Percentiles rank a stretch among this genome's conserved stretches.
These are phyloP conservation scores for Linnaemya vulpina DNA, from an alignment of 2,888 invertebrate genomes.

Conservation along the genomic window DNA sequence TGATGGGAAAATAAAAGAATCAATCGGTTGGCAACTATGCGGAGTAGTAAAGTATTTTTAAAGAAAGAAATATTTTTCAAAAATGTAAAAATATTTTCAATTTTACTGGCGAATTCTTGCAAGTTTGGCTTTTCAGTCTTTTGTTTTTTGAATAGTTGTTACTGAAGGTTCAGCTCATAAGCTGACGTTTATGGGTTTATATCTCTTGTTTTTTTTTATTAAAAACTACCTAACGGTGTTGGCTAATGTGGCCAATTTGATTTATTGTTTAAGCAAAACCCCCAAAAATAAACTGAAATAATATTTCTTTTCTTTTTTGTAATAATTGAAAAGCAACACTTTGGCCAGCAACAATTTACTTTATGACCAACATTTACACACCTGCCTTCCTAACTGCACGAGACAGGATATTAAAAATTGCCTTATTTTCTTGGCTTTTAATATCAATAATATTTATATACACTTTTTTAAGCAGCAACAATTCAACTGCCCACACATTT, in stretches of 20 bases:
- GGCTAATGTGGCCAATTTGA: conserved; percentile 13
- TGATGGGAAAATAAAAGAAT: conserved; percentile 59
- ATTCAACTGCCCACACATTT: conserved; percentile 50
- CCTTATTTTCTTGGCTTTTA: conserved; percentile 1
- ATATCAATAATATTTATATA: conserved; percentile 2
- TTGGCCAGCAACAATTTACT: not conserved
- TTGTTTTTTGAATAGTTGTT: conserved; percentile 2
- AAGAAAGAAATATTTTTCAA: not conserved
- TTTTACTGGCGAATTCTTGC: not conserved
- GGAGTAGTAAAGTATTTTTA: not conserved
- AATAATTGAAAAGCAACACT: conserved; percentile 16
- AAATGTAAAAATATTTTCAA: not conserved
- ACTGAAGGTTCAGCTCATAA: not conserved
- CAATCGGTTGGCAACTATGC: conserved; percentile 17
- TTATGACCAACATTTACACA: conserved; percentile 11
- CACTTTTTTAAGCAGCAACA: conserved; percentile 41
- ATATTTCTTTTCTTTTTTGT: not conserved
- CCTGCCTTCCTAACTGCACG: conserved; percentile 41
- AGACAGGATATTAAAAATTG: conserved; percentile 59
- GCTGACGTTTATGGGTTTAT: not conserved
- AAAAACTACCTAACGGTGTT: not conserved
- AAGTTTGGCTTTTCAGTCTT: conserved; percentile 43
- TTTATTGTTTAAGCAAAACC: conserved; percentile 40
- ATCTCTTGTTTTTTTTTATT: conserved; percentile 1
- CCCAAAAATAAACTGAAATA: not conserved